A percentile compares a stretch with the other conserved stretches of the same genome.
Evolutionary conservation across 2,113 vertebrate genomes (phyloP).

Genomic region (Pelmatolapia mariae): DNA sequence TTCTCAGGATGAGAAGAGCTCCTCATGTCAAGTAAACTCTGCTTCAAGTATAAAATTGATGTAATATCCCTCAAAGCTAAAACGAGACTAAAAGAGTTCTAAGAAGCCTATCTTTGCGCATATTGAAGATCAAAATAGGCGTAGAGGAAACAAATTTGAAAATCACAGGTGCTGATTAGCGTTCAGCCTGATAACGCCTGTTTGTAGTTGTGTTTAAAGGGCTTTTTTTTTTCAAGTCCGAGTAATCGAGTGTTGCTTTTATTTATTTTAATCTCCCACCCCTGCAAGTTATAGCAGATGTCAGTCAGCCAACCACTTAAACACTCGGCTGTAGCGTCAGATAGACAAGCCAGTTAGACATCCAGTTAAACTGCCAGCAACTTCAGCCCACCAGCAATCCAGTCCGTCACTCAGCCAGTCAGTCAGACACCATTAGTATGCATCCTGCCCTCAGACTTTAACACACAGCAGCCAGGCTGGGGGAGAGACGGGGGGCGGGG

Average conservation of each 20-base stretch:
- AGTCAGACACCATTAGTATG: slow-evolving; percentile 37
- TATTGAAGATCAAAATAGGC: background rate
- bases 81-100: background rate
- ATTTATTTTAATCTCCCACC: background rate
- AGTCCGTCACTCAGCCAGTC: slow-evolving; percentile 25
- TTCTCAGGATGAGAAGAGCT: background rate
- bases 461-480: slow-evolving; percentile 6
- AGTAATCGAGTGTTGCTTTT: slow-evolving; percentile 12
- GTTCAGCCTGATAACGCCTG: background rate
- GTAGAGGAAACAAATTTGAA: background rate
- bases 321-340: slow-evolving; percentile 35
- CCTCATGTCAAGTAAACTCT: background rate
- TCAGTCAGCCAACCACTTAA: slow-evolving; percentile 39
- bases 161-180: background rate
- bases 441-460: slow-evolving; percentile 36
- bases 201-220: background rate
- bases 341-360: slow-evolving; percentile 40
- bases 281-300: slow-evolving; percentile 1
- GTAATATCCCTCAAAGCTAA: background rate
- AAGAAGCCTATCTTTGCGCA: fast-evolving
- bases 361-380: slow-evolving; percentile 33
- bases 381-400: slow-evolving; percentile 33
- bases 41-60: background rate
- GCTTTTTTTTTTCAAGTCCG: background rate
- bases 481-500: background rate